A percentile compares a stretch with the other conserved stretches of the same genome.
Conservation (phyloP, 2,797 vertebrate genomes). For the Falco columbarius region DNA sequence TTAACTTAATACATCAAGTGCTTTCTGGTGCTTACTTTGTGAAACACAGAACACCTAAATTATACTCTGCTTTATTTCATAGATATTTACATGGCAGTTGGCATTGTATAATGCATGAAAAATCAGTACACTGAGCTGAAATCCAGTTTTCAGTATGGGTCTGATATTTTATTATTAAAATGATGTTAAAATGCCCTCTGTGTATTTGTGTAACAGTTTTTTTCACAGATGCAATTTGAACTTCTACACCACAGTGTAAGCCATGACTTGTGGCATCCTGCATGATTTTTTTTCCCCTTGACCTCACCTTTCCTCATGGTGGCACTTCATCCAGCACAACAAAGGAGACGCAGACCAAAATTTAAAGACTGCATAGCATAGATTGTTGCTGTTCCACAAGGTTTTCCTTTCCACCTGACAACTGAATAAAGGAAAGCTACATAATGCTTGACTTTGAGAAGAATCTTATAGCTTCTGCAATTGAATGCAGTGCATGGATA, state of each 20-base stretch:
- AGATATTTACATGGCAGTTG: slow-evolving; percentile 73
- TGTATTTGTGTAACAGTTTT: slow-evolving; percentile 56
- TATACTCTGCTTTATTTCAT: slow-evolving; percentile 70
- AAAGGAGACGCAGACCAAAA: slow-evolving; percentile 22
- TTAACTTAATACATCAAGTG: slow-evolving; percentile 50
- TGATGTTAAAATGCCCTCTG: slow-evolving; percentile 62
- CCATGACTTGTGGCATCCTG: slow-evolving; percentile 24
- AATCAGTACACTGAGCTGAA: slow-evolving; percentile 63
- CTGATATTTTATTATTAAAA: slow-evolving; percentile 74
- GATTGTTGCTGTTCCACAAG: neutral
- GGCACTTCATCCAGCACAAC: neutral
- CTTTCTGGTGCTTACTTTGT: slow-evolving; percentile 49
- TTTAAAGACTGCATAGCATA: neutral
- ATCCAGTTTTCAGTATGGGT: slow-evolving; percentile 58
- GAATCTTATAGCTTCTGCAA: neutral
- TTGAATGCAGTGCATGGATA: neutral
- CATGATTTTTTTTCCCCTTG: slow-evolving; percentile 30
- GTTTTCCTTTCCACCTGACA: neutral
- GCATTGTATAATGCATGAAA: slow-evolving; percentile 71
- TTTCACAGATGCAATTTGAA: slow-evolving; percentile 42
- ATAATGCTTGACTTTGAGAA: neutral
- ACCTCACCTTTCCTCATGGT: slow-evolving; percentile 30
- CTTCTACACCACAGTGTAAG: slow-evolving; percentile 8
- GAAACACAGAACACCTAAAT: slow-evolving; percentile 67
- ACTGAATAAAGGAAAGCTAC: neutral